Evolutionary conservation across 92 coral and sea anemone genomes (phyloP).

Genomic region (Palythoa heliodiscus): DNA sequence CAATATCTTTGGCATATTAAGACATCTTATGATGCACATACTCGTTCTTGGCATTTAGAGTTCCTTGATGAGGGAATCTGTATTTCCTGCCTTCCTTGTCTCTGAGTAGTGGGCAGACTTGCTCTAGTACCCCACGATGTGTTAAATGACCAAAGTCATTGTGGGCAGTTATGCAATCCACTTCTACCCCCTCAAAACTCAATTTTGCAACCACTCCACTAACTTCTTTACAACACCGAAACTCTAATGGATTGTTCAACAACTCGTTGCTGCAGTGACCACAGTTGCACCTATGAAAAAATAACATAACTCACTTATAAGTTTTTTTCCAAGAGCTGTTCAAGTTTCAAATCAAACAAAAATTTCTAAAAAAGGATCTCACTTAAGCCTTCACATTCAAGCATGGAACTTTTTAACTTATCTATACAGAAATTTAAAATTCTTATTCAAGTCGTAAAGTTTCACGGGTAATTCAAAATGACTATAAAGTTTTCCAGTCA

Average conservation of each 20-base stretch:
- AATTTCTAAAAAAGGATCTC: no score
- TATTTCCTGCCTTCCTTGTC: background rate
- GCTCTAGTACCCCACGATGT: background rate
- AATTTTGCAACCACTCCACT: background rate
- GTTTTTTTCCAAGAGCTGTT: no score
- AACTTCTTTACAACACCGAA: background rate
- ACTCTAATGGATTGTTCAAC: background rate
- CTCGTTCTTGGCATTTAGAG: background rate
- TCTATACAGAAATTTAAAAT: no score
- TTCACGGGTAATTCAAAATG: background rate
- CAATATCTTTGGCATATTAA: background rate
- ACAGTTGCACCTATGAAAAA: background rate
- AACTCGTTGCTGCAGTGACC: background rate
- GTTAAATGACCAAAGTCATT: background rate
- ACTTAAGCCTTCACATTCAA: no score
- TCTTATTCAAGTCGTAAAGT: background rate
- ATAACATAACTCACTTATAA: no score
- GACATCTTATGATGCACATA: background rate
- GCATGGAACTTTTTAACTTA: no score
- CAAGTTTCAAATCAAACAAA: no score
- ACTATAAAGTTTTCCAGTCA: background rate
- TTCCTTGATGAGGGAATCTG: background rate
- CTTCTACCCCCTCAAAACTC: background rate
- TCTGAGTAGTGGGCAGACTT: background rate
- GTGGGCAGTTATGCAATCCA: background rate